Base-by-base conservation (phyloP, 2,888 invertebrate species). In the Archaeoteleia sp. region DNA sequence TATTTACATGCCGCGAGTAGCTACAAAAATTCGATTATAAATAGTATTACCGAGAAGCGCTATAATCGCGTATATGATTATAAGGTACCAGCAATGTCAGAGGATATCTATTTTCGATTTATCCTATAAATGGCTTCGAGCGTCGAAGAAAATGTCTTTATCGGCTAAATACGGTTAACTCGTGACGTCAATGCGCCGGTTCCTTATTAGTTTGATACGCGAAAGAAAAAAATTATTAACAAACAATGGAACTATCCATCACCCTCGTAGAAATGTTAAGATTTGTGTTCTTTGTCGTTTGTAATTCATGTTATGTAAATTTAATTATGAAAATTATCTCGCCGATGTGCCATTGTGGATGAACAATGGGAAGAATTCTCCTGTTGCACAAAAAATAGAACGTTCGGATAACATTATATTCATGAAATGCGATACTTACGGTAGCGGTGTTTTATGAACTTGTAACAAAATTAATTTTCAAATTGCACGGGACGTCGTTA, bases 81-180 rank as follows among this genome's bases (percentile, higher is more conserved):
- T 23, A 23, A 23, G 23, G 23, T 7, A 23, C 3, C 7, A 7
- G 7, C 29, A 48, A 58, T 58, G 57, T 58, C 48, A 34, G 17
- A 42, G 46, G 42, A 48, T 48, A 58, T 35, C 37, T 51, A 51
- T 51, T 60, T 51, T 51, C 37, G 60, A 37, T 60, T 60, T 43
- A 39, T 51, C 27, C 45, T 51, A 37, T 45, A 51, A 60, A 60
- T 43, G 58, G 42, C 20, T 35, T 25, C 30, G 27, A 6, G 32
- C 13, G 29, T 17, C 42, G 20, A 40, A 12, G 49, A 27, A 49
- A 58, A 42, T 27, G 25, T n/a, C 14, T 23, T 35, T 30, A 37
- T 32, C 25, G 12, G n/a, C 34, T 15, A 32, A 42, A 34, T 14
- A 13, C 27, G 34, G 34, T 25, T n/a, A 29, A 32, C 39, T 20